Evolutionary conservation across 2,113 vertebrate genomes (phyloP), one percentile per base, ranked within the genome.

Genomic region (Silurus asotus): DNA sequence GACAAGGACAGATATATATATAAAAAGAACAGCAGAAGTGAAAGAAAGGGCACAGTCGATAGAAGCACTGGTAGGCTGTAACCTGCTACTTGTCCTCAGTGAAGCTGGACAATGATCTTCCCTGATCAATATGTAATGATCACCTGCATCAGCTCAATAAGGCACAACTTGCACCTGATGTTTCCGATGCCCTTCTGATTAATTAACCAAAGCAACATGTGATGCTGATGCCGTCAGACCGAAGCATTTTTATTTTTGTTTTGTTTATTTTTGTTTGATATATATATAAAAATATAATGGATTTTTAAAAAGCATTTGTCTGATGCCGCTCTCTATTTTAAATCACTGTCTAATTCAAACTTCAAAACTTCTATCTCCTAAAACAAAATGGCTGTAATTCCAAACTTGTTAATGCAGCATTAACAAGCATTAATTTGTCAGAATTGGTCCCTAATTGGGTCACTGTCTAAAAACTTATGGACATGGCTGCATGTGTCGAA

Each of bases 81-180:
- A 84, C 67, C 81, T 86, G 88, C 59, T 87, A 78, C 79, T 84
- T 84, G 83, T 84, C 70, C 48, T 75, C 58, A 37, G 13, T 76
- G 53, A 61, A 25, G 62, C 84, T 53, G 48, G 61, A 48, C 13
- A n/a, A 81, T 77, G 69, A 70, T 84, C 86, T 84, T 62, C 55
- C 56, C 85, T 81, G 83, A 87, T 87, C 82, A 82, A 89, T 87
- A 84, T 70, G 82, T 84, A 89, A 89, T 82, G 85, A 89, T 79
- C 62, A 70, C 82, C 82, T 84, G 65, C 20, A 51, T 75, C 80
- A 58, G 76, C 81, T 81, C 58, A 70, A 84, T 84, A 81, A 86
- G 56, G 58, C 58, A 62, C 8, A 9, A 75, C 69, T 79, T 80
- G 56, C 48, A 23, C 45, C 61, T 82, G 61, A 82, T 64, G 80